Evolutionary conservation across 2,797 vertebrate species (phyloP), one percentile per base, ranked within the genome.

Genomic region (Sciurus vulgaris): DNA sequence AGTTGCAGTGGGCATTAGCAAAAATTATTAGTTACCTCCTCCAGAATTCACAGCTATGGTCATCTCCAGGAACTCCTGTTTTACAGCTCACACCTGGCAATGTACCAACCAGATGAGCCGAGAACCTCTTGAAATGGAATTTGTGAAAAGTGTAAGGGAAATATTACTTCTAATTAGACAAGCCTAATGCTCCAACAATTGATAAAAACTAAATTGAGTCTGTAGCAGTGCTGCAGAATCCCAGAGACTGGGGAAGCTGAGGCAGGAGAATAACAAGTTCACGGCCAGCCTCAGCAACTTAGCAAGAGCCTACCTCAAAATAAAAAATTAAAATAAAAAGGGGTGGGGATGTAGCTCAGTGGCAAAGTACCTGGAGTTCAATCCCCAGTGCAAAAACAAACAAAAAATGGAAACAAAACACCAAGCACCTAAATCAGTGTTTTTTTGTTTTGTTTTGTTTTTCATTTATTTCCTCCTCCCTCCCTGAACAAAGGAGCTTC

Each of bases 191-290:
- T 77, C 33, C 56, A 73, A 85, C 17, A 76, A 86, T 22, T n/a
- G 63, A 94, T 54, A 91, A 89, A 96, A 70, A 33, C 11, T n/a
- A 65, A 56, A 56, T 56, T 61, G 59, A 61, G 24, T 61, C 59
- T 26, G 59, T 8, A 24, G 24, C 59, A 61, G 59, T 61, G 59
- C 24, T 61, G 2, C 59, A 61, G 26, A 61, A 61, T 61, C 24
- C 59, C 59, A 61, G 59, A 61, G 59, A 61, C 3, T 3, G 22
- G 3, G 59, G 59, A 61, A 8, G 24, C 24, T 61, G 9, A 61
- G 59, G 59, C 59, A 61, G 59, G 59, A 61, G 59, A 9, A 61
- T 61, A 22, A 24, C 24, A 61, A 24, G 59, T 26, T 61, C 59
- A 61, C 26, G 59, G 59, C 59, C 59, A 61, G 22, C 59, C 59